Conservation (phyloP, 2,888 invertebrate genomes). For the Philhelius pedissequus region DNA sequence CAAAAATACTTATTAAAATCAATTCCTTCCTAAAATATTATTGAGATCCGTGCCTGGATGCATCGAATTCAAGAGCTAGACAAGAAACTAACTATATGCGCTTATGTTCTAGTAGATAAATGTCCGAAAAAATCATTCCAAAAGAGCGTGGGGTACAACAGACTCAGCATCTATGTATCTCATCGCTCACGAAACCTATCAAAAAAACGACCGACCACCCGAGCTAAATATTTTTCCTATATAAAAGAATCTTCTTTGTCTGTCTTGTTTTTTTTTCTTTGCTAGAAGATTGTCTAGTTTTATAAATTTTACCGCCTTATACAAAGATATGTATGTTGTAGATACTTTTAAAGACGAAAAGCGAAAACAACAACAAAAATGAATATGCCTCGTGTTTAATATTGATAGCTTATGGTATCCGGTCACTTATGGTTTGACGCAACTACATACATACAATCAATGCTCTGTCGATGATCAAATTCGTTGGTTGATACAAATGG, state of each 20-base stretch:
- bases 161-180: conserved; percentile 54
- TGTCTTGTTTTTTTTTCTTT: not conserved
- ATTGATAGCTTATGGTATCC: conserved; percentile 69
- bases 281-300: conserved; percentile 10
- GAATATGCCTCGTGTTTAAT: conserved; percentile 68
- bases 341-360: not conserved
- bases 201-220: conserved; percentile 65
- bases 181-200: conserved; percentile 60
- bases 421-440: conserved; percentile 68
- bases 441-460: no score
- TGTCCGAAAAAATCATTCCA: conserved; percentile 10
- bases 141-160: conserved; percentile 38
- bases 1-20: no score
- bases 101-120: not conserved
- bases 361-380: conserved; percentile 28
- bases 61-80: not conserved
- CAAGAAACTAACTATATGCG: conserved; percentile 21
- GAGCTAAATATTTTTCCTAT: conserved; percentile 65
- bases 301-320: conserved; percentile 15
- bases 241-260: not conserved
- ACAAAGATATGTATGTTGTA: no score
- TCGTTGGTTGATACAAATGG: conserved; percentile 43
- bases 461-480: conserved; percentile 39
- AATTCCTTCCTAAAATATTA: not conserved
- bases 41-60: not conserved